A percentile compares a stretch with the other conserved stretches of the same genome.
Evolutionary conservation across 92 coral and sea anemone species (phyloP).

Genomic region (Actinernus sp.): DNA sequence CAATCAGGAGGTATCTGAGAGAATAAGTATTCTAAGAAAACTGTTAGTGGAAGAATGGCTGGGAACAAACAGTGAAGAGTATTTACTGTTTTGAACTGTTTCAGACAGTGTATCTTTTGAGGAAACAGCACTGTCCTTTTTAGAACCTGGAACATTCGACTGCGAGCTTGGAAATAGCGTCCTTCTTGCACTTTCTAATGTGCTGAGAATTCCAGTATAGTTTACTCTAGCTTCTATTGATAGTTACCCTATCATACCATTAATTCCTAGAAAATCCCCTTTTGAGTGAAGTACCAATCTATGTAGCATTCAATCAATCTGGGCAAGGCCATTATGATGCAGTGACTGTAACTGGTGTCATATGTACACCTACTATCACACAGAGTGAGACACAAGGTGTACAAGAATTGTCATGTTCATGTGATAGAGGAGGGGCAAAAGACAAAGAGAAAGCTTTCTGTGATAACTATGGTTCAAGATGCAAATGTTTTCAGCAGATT

Average conservation of each 20-base stretch:
- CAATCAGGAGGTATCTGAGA: too few species aligned
- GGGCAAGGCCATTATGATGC: constrained; percentile 58
- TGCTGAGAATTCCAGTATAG: constrained; percentile 34
- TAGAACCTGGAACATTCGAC: constrained; percentile 31
- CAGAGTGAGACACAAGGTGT: constrained; percentile 5
- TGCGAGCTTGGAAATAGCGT: too few species aligned
- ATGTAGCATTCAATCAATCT: constrained; percentile 20
- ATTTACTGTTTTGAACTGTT: too few species aligned
- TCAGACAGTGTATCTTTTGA: constrained; percentile 20
- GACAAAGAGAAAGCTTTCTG: constrained; percentile 48
- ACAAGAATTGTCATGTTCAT: constrained; percentile 2
- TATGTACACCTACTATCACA: not conserved
- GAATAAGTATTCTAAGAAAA: too few species aligned
- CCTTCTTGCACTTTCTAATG: constrained; percentile 37
- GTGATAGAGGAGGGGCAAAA: constrained; percentile 38
- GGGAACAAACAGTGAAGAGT: too few species aligned
- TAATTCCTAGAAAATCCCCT: constrained; percentile 16
- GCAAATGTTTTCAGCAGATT: constrained; percentile 49
- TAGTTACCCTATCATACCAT: constrained; percentile 58
- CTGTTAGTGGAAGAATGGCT: too few species aligned
- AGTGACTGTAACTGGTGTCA: too few species aligned
- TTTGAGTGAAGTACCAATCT: constrained; percentile 3
- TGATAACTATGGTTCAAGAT: constrained; percentile 42
- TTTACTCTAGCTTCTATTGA: constrained; percentile 25
- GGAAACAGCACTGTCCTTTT: constrained; percentile 21